Percentiles rank a stretch among this genome's conserved stretches.
phyloP scores from a whole-genome alignment of 2,797 vertebrate species.

The Enteromius treurensis region DNA sequence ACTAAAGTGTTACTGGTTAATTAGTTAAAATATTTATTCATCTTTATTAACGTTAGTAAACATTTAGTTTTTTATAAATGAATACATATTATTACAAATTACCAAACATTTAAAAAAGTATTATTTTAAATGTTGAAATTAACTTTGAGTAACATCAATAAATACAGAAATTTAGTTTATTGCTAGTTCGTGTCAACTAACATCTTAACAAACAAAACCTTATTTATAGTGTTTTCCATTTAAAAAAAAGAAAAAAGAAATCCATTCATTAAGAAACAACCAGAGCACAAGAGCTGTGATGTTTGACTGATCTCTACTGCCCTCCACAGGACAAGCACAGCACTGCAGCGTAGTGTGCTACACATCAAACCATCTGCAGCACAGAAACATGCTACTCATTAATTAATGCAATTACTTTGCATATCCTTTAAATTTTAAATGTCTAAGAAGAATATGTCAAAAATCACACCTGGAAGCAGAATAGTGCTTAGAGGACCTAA shows the following conservation, averaged over 20 bases:
- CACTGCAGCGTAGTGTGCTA: constrained; percentile 54
- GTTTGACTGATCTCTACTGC: constrained; percentile 59
- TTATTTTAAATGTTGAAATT: background rate
- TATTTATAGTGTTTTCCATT: background rate
- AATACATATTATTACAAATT: background rate
- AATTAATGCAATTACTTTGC: background rate
- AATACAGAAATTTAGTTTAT: no score
- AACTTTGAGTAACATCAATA: background rate
- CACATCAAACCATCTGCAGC: background rate
- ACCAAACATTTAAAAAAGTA: background rate
- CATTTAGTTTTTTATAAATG: background rate
- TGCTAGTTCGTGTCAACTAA: background rate
- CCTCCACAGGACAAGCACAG: no score
- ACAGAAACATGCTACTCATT: background rate
- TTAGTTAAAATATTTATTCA: background rate
- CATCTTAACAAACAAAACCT: background rate
- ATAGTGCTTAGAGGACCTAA: background rate
- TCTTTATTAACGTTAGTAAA: no score
- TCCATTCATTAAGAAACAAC: no score
- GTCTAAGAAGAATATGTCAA: no score
- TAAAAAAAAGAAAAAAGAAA: no score
- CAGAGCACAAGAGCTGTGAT: no score
- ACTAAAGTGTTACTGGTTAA: background rate
- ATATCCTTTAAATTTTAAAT: no score
- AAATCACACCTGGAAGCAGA: background rate